Evolutionary conservation across 2,797 vertebrate species (phyloP), one percentile per base, ranked within the genome.

Genomic region (Hyperoplus lanceolatus): DNA sequence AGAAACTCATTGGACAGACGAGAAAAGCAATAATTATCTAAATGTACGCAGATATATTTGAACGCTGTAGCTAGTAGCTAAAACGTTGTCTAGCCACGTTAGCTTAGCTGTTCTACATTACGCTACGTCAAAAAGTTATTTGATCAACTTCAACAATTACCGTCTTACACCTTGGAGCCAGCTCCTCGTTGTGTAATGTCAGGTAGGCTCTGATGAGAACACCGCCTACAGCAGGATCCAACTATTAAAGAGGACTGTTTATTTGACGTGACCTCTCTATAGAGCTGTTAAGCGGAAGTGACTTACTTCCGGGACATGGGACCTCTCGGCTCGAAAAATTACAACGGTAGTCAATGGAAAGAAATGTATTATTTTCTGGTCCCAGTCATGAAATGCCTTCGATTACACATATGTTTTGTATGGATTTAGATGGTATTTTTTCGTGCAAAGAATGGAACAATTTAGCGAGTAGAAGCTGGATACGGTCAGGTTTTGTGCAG

Each of bases 251-350:
- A 13, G 10, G n/a, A 6, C 5, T 36, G 4, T 64, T 59, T 21
- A 11, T 41, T 13, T 64, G 16, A 61, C 15, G 18, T 56, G 81
- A 83, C 90, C 81, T 81, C 55, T 18, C 1, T 61, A 45, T 29
- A 21, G 21, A 21, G 21, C 21, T 21, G 21, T 21, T 21, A 21
- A 21, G 50, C 50, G 90, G 91, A 93, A 93, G 75, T 51, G 21
- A 21, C 21, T 21, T 21, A 21, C 21, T 21, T 21, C 21, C 21
- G 21, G 21, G 21, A 21, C 21, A 21, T 21, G 21, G 21, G 21
- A 21, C 21, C 21, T 21, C 21, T 21, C 21, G 21, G 21, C 21
- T 21, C 21, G 21, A 21, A 21, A 21, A 21, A 21, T 21, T 21
- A 21, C 21, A 21, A 21, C 21, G 21, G 21, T 21, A 21, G 21